Evolutionary conservation across 2,113 vertebrate species (phyloP).

Genomic region (Oophaga pumilio): DNA sequence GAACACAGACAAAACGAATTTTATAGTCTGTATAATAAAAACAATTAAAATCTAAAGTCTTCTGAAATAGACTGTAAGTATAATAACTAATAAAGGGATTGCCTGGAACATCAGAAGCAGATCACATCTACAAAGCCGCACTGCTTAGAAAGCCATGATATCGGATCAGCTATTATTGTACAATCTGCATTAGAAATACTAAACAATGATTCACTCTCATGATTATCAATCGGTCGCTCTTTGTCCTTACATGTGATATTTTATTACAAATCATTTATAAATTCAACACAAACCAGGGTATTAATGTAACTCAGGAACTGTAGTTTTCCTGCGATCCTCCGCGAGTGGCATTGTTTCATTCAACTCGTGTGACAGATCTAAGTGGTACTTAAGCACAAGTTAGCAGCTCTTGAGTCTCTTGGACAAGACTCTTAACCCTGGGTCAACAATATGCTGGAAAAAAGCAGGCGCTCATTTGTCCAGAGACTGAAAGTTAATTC

Average conservation of each 20-base stretch:
- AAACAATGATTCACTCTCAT: not conserved
- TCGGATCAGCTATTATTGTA: not conserved
- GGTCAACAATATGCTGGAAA: conserved; percentile 49
- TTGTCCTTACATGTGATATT: not conserved
- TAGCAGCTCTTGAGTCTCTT: conserved; percentile 51
- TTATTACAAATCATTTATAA: not conserved
- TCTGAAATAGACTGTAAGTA: not conserved
- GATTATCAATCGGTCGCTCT: not conserved
- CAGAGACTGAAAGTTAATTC: not conserved
- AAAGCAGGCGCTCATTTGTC: conserved; percentile 22
- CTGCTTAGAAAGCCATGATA: not conserved
- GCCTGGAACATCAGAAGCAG: not conserved
- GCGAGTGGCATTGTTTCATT: conserved; percentile 36
- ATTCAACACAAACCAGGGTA: not conserved
- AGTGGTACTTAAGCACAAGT: conserved; percentile 57
- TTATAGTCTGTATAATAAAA: not conserved
- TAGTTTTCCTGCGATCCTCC: not conserved
- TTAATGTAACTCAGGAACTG: not conserved
- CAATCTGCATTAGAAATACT: not conserved
- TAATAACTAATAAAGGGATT: not conserved
- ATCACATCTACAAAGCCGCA: not conserved
- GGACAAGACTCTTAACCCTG: conserved; percentile 53
- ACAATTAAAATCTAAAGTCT: not conserved
- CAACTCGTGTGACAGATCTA: conserved; percentile 52
- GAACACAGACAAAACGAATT: not conserved